A percentile compares a stretch with the other conserved stretches of the same genome.
These are phyloP conservation scores for Lumbricus terrestris DNA, from an alignment of 2,888 invertebrate species.

Conservation along the genomic window DNA sequence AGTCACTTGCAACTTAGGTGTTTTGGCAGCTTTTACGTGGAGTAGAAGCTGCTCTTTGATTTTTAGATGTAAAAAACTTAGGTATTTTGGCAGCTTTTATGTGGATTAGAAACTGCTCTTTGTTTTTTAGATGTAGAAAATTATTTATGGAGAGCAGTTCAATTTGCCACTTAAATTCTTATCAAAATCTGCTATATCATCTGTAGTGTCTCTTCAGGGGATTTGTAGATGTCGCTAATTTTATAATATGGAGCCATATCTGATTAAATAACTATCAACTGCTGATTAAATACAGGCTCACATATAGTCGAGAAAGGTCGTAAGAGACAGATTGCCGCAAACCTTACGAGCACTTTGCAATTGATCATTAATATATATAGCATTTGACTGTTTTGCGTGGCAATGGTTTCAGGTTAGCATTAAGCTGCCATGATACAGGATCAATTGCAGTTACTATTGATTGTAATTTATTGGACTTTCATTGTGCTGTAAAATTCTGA, in stretches of 20 bases:
- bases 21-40: background rate
- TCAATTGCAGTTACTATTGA: background rate
- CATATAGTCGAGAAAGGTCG: background rate
- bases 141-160: background rate
- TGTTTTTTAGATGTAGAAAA: background rate
- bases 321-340: background rate
- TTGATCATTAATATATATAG: background rate
- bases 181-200: background rate
- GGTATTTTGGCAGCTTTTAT: background rate
- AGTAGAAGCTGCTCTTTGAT: background rate
- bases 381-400: too few relatives aligned
- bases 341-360: background rate
- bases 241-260: background rate
- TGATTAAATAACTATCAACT: background rate
- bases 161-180: background rate
- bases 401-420: background rate
- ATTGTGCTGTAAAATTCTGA: background rate
- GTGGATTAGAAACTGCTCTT: background rate
- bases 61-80: background rate
- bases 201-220: background rate
- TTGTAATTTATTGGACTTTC: background rate
- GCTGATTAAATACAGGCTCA: background rate
- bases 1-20: background rate
- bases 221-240: background rate
- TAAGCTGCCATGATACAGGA: background rate